Conservation (phyloP, 2,797 vertebrate genomes). For the Petrocephalus schoutedeni region DNA sequence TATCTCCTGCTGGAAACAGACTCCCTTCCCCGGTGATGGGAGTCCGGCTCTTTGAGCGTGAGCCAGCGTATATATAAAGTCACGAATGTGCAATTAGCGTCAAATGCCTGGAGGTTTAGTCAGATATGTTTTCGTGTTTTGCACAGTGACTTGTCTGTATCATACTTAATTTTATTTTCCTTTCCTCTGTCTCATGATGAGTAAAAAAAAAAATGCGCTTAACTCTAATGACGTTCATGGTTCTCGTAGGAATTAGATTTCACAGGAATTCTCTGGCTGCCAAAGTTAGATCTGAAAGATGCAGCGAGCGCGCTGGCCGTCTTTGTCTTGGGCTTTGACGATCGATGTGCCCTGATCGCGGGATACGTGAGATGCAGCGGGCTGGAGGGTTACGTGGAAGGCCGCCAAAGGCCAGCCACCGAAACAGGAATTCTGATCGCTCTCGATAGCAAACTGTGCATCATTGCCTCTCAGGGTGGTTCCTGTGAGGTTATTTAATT, state of each 20-base stretch:
- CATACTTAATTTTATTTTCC: background rate
- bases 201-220: background rate
- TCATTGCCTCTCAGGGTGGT: background rate
- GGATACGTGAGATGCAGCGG: background rate
- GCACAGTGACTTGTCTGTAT: background rate
- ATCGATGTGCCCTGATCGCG: background rate
- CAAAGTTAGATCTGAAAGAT: background rate
- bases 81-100: background rate
- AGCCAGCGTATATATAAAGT: background rate
- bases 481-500: background rate
- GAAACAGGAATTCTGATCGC: background rate
- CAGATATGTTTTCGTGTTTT: background rate
- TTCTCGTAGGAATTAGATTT: background rate
- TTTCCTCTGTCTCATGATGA: background rate
- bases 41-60: background rate
- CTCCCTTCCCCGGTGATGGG: background rate
- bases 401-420: background rate
- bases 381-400: background rate
- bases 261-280: background rate
- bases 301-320: background rate
- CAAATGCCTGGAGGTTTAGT: background rate
- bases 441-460: background rate
- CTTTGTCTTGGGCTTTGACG: background rate
- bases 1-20: background rate
- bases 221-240: background rate